Conservation (phyloP, 2,888 invertebrate genomes). For the Limenitis camilla region DNA sequence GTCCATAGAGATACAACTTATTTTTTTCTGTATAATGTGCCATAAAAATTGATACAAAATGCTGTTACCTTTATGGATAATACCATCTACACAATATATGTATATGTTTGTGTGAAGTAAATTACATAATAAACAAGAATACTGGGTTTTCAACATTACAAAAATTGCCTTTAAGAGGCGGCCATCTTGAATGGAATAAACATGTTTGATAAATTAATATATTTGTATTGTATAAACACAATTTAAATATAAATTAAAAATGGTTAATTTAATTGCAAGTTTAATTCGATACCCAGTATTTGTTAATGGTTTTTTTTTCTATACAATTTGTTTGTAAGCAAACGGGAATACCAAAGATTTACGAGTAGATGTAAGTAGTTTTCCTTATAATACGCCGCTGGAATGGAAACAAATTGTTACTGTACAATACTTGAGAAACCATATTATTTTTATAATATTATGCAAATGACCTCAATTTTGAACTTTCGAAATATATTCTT, state of each 20-base stretch:
- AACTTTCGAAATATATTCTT: slow-evolving; percentile 53
- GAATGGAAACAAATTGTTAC: slow-evolving; percentile 73
- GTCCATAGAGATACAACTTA: not conserved
- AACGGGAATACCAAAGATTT: slow-evolving; percentile 69
- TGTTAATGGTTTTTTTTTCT: too few species aligned
- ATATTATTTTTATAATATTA: slow-evolving; percentile 62
- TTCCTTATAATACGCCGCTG: slow-evolving; percentile 37
- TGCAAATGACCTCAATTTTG: slow-evolving; percentile 55
- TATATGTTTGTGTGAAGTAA: too few species aligned
- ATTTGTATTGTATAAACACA: too few species aligned
- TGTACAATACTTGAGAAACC: slow-evolving; percentile 42
- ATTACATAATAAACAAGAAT: too few species aligned
- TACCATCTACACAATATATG: slow-evolving; percentile 43
- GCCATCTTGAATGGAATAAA: too few species aligned
- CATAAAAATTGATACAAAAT: slow-evolving; percentile 32
- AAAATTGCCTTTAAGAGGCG: too few species aligned
- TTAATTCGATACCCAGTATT: too few species aligned
- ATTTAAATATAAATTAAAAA: too few species aligned
- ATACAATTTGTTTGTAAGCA: slow-evolving; percentile 40
- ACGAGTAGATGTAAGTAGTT: slow-evolving; percentile 62
- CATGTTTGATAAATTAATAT: too few species aligned
- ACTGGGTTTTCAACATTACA: too few species aligned
- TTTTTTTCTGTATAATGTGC: slow-evolving; percentile 32
- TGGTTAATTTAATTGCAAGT: too few species aligned
- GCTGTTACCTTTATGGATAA: not conserved